Base-by-base conservation (phyloP, 2,113 vertebrate species). In the Plectropomus leopardus region DNA sequence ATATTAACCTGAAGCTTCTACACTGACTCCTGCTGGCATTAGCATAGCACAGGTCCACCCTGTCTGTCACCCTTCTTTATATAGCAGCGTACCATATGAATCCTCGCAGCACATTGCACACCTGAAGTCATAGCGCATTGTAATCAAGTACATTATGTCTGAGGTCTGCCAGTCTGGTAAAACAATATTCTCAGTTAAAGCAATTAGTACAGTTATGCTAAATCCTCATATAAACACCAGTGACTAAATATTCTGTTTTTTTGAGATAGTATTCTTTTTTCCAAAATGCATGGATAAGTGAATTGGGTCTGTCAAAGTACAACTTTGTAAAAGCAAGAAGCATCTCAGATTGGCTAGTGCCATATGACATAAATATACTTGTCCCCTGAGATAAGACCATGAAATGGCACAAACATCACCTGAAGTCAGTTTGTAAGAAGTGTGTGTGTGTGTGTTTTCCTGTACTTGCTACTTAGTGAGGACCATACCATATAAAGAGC, bases 311-410 rank as follows among this genome's bases (percentile, higher is more conserved):
- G 36, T 73, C 13, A 23, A 16, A 50, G 44, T 7, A 64, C 10
- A 48, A 47, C 8, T 28, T 3, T 65, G 13, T 61, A 64, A 28
- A 57, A 51, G 1, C 44, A 32, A 36, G 54, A 80, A 65, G 50
- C 23, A 40, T 26, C 66, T 17, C 24, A 67, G 28, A 59, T 53
- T 47, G 28, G 21, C 40, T 11, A 48, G 11, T 14, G 7, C 57
- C 69, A 26, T 58, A 70, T 5, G 72, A 26, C 44, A 84, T 26
- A 72, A 8, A 82, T 45, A 71, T 1, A 70, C 15, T 42, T 65
- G 0, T 68, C 24, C 80, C 89, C 89, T 90, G 88, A 92, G 89
- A 80, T 78, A 78, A 69, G 32, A 71, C 63, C 42, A 10, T 80
- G 65, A 79, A 88, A 85, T 76, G 66, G 48, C 79, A 81, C 66